Evolutionary conservation across 2,113 vertebrate genomes (phyloP).

Genomic region (Alaudala cheleensis): DNA sequence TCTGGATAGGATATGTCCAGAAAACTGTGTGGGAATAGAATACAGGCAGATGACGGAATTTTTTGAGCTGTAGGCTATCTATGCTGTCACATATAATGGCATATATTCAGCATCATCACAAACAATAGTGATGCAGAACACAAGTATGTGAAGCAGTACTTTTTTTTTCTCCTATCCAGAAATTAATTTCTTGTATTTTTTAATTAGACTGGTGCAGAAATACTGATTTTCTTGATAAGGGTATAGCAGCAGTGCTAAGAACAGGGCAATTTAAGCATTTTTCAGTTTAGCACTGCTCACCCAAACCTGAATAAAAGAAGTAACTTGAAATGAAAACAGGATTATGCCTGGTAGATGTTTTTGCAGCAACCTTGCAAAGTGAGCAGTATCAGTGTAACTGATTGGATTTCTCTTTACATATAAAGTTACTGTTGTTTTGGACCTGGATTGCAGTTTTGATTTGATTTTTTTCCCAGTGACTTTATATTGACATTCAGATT

Average conservation of each 20-base stretch:
- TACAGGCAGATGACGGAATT: conserved; percentile 4
- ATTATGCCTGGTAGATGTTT: neutral
- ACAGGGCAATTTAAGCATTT: neutral
- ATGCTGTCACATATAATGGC: neutral
- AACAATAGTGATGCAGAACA: neutral
- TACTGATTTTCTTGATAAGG: neutral
- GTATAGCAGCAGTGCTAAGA: neutral
- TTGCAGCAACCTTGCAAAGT: neutral
- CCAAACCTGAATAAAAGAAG: neutral
- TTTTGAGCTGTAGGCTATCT: conserved; percentile 20
- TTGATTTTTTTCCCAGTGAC: neutral
- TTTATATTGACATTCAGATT: conserved; percentile 16
- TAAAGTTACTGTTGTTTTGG: neutral
- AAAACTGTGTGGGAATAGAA: neutral
- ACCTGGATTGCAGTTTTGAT: neutral
- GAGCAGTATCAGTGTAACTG: neutral
- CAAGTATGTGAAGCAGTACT: neutral
- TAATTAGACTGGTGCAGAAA: neutral
- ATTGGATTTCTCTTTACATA: neutral
- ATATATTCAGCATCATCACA: neutral
- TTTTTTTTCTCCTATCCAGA: neutral
- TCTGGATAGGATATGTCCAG: neutral
- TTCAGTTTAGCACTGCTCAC: neutral
- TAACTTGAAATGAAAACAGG: neutral
- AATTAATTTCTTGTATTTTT: neutral